A percentile compares a stretch with the other conserved stretches of the same genome.
phyloP scores from a whole-genome alignment of 2,113 vertebrate genomes.

The Cairina moschata region DNA sequence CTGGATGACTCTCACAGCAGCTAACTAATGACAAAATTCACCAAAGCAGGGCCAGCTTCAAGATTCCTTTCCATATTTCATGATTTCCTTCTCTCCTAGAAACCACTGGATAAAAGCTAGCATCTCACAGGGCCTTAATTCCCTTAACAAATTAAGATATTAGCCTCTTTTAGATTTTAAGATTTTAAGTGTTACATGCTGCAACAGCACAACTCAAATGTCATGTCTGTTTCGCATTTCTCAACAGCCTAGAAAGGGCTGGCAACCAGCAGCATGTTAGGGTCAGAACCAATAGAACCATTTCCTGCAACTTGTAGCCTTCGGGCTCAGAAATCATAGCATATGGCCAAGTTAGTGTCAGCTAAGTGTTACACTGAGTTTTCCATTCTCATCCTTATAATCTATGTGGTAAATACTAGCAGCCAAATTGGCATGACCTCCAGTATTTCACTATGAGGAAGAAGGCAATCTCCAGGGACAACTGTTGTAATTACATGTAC shows the following conservation, averaged over 20 bases:
- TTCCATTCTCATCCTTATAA: background rate
- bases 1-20: background rate
- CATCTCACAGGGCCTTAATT: fast-evolving
- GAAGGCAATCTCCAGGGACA: background rate
- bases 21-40: background rate
- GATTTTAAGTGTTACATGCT: background rate
- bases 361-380: background rate
- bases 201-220: fast-evolving
- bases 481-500: background rate
- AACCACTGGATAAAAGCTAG: background rate
- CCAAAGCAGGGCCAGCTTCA: background rate
- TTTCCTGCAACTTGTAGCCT: fast-evolving
- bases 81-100: background rate
- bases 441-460: background rate
- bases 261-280: background rate
- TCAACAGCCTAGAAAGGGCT: background rate
- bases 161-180: background rate
- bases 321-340: fast-evolving
- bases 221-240: fast-evolving
- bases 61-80: background rate
- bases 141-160: background rate
- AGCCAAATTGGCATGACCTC: background rate
- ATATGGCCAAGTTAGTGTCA: too few species aligned
- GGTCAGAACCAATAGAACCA: background rate
- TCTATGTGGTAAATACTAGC: background rate